These are phyloP conservation scores for Zhengitettix transpicula DNA, from an alignment of 2,888 invertebrate genomes.

Conservation along the genomic window DNA sequence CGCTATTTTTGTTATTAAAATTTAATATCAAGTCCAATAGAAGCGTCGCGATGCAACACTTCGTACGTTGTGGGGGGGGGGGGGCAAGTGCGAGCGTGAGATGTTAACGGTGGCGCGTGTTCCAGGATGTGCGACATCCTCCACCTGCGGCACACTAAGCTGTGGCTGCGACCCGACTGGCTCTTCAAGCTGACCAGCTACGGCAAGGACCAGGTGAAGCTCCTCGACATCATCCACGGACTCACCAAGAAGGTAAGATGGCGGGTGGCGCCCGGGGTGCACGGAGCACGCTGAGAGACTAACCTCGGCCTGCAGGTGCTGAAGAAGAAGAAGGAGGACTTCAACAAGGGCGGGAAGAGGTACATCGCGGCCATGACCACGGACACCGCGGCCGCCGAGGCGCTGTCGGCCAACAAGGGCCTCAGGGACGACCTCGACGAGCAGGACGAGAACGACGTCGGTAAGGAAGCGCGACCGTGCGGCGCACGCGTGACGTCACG, in stretches of 20 bases:
- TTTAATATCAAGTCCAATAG: too few species aligned
- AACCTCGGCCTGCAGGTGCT: constrained; percentile 32
- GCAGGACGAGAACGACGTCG: constrained; percentile 66
- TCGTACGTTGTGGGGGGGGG: too few species aligned
- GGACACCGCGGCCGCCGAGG: constrained; percentile 31
- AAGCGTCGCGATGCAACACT: too few species aligned
- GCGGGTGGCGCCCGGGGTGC: neutral
- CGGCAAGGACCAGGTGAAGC: constrained; percentile 54
- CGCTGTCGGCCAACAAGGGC: constrained; percentile 41
- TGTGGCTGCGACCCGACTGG: constrained; percentile 62
- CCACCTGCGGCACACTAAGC: constrained; percentile 62
- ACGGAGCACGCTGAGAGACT: neutral
- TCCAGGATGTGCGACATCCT: constrained; percentile 64
- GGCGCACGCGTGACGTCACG: too few species aligned
- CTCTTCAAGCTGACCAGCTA: constrained; percentile 60
- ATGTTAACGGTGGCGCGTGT: neutral
- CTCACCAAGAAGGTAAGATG: constrained; percentile 43
- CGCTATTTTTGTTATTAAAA: neutral
- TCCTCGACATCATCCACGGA: constrained; percentile 60
- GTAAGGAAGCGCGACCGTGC: constrained; percentile 21
- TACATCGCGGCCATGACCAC: constrained; percentile 6
- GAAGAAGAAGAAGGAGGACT: constrained; percentile 10
- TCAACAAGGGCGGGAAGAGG: constrained; percentile 5
- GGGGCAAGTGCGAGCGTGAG: neutral
- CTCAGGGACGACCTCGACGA: constrained; percentile 68